Percentiles rank a stretch among this genome's conserved stretches.
phyloP scores from a whole-genome alignment of 2,113 vertebrate genomes.

The Nyctibius bracteatus region DNA sequence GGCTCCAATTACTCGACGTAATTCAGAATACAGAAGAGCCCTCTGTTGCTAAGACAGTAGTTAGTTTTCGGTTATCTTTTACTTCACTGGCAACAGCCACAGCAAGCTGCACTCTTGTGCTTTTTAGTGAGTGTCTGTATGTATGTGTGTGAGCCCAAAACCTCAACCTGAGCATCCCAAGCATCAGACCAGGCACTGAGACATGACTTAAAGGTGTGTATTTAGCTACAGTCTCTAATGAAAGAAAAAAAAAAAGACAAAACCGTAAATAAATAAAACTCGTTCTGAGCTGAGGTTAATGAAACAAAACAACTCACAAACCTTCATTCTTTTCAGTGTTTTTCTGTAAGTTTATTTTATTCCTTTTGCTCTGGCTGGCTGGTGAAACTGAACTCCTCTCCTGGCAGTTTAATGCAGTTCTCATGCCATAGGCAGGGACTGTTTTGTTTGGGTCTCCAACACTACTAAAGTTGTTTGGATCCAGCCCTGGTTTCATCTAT shows the following conservation, averaged over 20 bases:
- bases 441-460: background rate
- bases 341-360: background rate
- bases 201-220: background rate
- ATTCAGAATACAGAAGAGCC: conserved; percentile 20
- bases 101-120: background rate
- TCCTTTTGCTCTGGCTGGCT: background rate
- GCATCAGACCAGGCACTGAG: background rate
- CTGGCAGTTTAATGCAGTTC: background rate
- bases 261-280: background rate
- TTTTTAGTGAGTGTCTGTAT: background rate
- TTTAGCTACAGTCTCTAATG: background rate
- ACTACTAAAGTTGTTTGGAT: background rate
- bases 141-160: background rate
- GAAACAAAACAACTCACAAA: background rate
- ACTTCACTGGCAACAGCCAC: conserved; percentile 5
- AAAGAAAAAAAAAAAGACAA: background rate
- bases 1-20: background rate
- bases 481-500: background rate
- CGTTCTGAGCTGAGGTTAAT: background rate
- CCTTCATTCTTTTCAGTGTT: background rate
- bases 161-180: background rate
- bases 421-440: background rate
- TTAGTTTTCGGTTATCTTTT: conserved; percentile 13
- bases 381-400: background rate
- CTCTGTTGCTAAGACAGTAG: conserved; percentile 23